A percentile compares a stretch with the other conserved stretches of the same genome.
phyloP scores from a whole-genome alignment of 2,113 vertebrate species.

The Gymnogyps californianus region DNA sequence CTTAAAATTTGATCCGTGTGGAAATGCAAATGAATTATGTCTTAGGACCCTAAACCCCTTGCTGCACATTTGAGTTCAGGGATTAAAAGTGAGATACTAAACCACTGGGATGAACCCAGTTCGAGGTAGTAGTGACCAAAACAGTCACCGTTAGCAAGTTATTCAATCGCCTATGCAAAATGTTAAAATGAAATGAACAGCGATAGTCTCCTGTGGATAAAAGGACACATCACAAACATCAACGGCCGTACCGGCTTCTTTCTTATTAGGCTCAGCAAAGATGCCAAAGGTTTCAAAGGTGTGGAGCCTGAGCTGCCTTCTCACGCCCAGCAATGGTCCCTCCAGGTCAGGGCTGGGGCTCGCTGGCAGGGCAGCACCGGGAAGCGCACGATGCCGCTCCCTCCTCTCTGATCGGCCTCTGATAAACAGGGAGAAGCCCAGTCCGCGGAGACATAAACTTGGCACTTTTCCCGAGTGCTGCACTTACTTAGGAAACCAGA shows the following conservation, averaged over 20 bases:
- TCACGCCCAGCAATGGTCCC: neutral
- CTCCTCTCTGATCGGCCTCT: neutral
- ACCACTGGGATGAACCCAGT: neutral
- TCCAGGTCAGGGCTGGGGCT: constrained; percentile 24
- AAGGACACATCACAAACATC: neutral
- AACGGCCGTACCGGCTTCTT: neutral
- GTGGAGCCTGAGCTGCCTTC: neutral
- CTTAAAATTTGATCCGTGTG: neutral
- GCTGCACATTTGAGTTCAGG: neutral
- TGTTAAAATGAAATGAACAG: accelerated
- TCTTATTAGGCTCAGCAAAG: neutral
- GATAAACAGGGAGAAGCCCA: constrained; percentile 47
- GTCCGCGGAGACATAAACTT: neutral
- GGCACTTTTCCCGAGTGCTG: neutral
- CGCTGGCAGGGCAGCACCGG: neutral
- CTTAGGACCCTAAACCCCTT: neutral
- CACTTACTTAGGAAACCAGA: neutral
- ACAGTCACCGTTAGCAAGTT: accelerated
- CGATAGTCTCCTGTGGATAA: neutral
- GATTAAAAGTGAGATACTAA: neutral
- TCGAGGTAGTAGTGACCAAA: neutral
- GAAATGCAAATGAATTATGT: neutral
- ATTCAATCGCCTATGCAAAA: neutral
- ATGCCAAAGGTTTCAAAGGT: neutral
- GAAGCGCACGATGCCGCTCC: neutral